Evolutionary conservation across 2,113 vertebrate species (phyloP).

Genomic region (Thunnus maccoyii): DNA sequence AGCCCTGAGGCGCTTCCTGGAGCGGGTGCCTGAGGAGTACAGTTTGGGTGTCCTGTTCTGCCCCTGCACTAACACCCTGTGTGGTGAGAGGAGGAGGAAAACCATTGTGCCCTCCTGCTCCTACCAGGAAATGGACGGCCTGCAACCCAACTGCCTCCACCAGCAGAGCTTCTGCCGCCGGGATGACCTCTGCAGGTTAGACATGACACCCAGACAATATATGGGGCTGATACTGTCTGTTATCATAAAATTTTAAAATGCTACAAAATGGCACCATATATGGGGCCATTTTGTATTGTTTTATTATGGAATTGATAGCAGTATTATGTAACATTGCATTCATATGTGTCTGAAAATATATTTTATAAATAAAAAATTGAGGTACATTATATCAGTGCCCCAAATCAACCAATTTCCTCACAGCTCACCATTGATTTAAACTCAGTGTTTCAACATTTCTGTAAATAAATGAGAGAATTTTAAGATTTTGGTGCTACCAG

Average conservation of each 20-base stretch:
- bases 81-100: slow-evolving; percentile 92
- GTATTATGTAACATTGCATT: not conserved
- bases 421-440: not conserved
- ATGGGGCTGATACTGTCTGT: no score
- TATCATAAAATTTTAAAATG: not conserved
- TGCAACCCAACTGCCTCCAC: slow-evolving; percentile 90
- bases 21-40: slow-evolving; percentile 90
- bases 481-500: no score
- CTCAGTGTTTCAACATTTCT: no score
- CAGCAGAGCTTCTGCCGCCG: slow-evolving; percentile 88
- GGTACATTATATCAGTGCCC: not conserved
- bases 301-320: no score
- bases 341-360: not conserved
- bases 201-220: not conserved
- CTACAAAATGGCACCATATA: not conserved
- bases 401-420: not conserved
- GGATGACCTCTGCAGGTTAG: slow-evolving; percentile 93
- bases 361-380: not conserved
- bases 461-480: no score
- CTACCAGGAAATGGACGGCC: slow-evolving; percentile 84
- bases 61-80: slow-evolving; percentile 90
- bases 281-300: not conserved
- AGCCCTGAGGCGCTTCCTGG: slow-evolving; percentile 91
- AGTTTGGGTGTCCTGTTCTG: slow-evolving; percentile 93
- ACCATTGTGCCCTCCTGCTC: slow-evolving; percentile 96